Percentiles rank a stretch among this genome's conserved stretches.
Evolutionary conservation across 2,113 vertebrate species (phyloP).

Genomic region (Chamaea fasciata): DNA sequence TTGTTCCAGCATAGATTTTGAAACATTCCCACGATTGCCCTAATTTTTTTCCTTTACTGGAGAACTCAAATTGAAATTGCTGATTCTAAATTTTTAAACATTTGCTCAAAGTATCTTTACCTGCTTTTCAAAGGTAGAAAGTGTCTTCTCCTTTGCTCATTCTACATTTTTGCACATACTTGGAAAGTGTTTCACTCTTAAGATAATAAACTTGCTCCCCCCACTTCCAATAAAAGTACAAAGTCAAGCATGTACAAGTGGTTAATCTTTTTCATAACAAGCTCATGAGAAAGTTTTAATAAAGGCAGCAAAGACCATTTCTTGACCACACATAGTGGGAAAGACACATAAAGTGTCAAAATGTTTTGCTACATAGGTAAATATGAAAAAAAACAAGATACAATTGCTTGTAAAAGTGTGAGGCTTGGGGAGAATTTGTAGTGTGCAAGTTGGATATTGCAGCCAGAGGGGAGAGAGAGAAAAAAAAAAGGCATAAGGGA

Average conservation of each 20-base stretch:
- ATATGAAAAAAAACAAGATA: not conserved
- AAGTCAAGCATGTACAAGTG: not conserved
- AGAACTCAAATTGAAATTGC: not conserved
- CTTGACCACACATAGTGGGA: not conserved
- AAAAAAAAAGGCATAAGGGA: not conserved
- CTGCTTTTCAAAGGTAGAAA: not conserved
- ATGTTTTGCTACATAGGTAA: not conserved
- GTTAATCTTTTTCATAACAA: not conserved
- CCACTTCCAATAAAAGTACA: not conserved
- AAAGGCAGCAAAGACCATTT: not conserved
- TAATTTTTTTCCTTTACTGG: not conserved
- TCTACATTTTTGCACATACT: not conserved
- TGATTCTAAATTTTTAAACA: not conserved
- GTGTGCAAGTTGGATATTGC: not conserved
- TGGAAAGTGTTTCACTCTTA: not conserved
- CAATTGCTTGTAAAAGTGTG: not conserved
- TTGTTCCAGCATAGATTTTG: not conserved
- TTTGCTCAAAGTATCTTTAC: not conserved
- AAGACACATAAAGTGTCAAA: not conserved
- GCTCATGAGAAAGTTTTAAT: not conserved
- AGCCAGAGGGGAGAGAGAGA: not conserved
- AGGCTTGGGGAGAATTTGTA: not conserved
- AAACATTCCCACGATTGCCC: not conserved
- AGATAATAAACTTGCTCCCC: not conserved
- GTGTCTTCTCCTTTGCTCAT: not conserved